These are phyloP conservation scores for Melanotaenia nigrans DNA, from an alignment of 2,797 vertebrate species.

Conservation along the genomic window DNA sequence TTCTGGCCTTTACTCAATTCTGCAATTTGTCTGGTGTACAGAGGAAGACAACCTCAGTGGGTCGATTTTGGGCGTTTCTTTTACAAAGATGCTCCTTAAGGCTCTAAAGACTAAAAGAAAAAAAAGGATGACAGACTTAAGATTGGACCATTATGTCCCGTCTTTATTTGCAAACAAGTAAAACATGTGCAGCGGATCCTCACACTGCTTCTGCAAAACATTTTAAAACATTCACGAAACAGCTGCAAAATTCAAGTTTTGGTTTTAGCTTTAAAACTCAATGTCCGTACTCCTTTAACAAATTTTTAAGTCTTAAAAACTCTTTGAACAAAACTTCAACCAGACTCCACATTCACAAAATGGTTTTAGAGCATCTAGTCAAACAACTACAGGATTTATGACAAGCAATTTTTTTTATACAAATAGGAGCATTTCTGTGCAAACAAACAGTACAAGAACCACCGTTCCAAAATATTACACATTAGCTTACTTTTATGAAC, in stretches of 20 bases:
- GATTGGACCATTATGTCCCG: slow-evolving; percentile 19
- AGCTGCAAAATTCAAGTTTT: slow-evolving; percentile 78
- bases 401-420: slow-evolving; percentile 16
- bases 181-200: slow-evolving; percentile 58
- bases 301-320: slow-evolving; percentile 21
- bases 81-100: neutral
- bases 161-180: slow-evolving; percentile 77
- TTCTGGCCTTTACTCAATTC: neutral
- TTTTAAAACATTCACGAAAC: slow-evolving; percentile 62
- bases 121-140: neutral
- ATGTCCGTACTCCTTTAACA: slow-evolving; percentile 2
- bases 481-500: slow-evolving; percentile 21
- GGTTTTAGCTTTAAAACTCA: slow-evolving; percentile 51
- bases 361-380: slow-evolving; percentile 22
- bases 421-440: slow-evolving; percentile 6
- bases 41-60: neutral
- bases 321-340: slow-evolving; percentile 35
- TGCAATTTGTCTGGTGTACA: neutral
- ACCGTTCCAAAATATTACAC: slow-evolving; percentile 22
- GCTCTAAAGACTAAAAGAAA: neutral
- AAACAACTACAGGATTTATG: slow-evolving; percentile 33
- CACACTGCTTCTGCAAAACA: slow-evolving; percentile 55
- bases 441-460: slow-evolving; percentile 29
- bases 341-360: slow-evolving; percentile 44
- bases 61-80: neutral